phyloP scores from a whole-genome alignment of 30 jellyfish, hydroid and myxozoan genomes.

The Sanderia malayensis region DNA sequence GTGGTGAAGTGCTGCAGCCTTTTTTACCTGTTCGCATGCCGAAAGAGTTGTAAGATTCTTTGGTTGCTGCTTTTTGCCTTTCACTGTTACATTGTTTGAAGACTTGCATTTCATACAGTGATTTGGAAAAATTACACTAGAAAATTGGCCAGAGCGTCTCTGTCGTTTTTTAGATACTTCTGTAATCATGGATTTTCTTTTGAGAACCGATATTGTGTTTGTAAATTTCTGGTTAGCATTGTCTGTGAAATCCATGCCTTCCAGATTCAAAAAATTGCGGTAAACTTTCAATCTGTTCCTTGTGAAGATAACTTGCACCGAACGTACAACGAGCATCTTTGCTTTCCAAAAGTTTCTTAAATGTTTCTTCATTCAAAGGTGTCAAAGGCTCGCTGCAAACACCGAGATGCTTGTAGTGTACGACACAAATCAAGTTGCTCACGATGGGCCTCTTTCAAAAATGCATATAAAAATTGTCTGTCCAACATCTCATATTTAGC shows the following conservation, averaged over 20 bases:
- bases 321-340: no score
- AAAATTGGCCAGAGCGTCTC: no score
- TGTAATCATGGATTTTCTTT: slow-evolving; percentile 15
- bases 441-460: no score
- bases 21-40: slow-evolving; percentile 13
- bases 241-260: slow-evolving; percentile 22
- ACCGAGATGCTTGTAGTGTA: no score
- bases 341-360: slow-evolving; percentile 14
- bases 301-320: slow-evolving; percentile 16
- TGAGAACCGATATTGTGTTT: slow-evolving; percentile 12
- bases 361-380: slow-evolving; percentile 16
- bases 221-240: slow-evolving; percentile 28
- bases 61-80: slow-evolving; percentile 16
- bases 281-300: slow-evolving; percentile 13
- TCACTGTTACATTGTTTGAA: slow-evolving; percentile 15
- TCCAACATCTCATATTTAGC: neutral
- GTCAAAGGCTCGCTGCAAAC: no score
- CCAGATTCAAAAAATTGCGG: slow-evolving; percentile 8
- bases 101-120: slow-evolving; percentile 31
- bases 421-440: slow-evolving; percentile 25
- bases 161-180: slow-evolving; percentile 4
- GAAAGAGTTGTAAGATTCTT: slow-evolving; percentile 8
- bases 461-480: no score
- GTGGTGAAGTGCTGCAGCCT: slow-evolving; percentile 19
- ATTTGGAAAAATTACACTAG: slow-evolving; percentile 15